Evolutionary conservation across 2,113 vertebrate genomes (phyloP).

Genomic region (Pholis gunnellus): DNA sequence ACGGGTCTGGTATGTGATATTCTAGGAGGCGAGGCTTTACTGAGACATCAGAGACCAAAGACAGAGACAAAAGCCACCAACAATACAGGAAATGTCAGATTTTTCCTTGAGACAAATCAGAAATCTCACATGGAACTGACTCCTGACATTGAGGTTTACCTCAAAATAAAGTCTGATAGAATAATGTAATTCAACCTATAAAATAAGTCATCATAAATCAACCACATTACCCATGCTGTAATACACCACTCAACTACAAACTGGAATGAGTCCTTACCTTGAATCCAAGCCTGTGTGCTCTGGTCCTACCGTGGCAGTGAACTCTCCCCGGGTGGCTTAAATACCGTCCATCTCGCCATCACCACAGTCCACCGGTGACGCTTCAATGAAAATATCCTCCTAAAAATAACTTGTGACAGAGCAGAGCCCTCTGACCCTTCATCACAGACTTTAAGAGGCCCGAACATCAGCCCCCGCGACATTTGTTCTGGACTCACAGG

Average conservation of each 20-base stretch:
- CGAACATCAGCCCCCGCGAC: slow-evolving; percentile 40
- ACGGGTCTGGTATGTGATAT: slow-evolving; percentile 66
- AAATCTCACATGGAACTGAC: neutral
- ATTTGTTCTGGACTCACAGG: slow-evolving; percentile 42
- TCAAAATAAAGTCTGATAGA: neutral
- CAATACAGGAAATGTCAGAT: neutral
- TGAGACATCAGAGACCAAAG: neutral
- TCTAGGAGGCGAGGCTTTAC: slow-evolving; percentile 66
- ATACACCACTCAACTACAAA: neutral
- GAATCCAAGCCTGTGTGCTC: neutral
- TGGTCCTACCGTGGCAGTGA: neutral
- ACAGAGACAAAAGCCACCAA: slow-evolving; percentile 2
- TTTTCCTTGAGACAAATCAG: neutral
- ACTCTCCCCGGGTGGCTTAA: slow-evolving; percentile 54
- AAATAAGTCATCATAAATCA: neutral
- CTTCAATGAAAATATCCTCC: slow-evolving; percentile 65
- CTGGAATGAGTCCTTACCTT: slow-evolving; percentile 48
- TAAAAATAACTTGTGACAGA: slow-evolving; percentile 81
- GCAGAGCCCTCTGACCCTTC: slow-evolving; percentile 50
- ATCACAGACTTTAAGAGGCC: slow-evolving; percentile 49
- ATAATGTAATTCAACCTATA: neutral
- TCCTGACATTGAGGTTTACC: neutral
- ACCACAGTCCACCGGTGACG: slow-evolving; percentile 52
- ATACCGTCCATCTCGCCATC: slow-evolving; percentile 70
- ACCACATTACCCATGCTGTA: neutral